A percentile compares a stretch with the other conserved stretches of the same genome.
Conservation (phyloP, 2,113 vertebrate genomes). For the Sus scrofa region T2T-Sscrofa CM000817.6:124985001-124985500, state of each 20-base stretch:
- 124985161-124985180: background rate
- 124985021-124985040: background rate
- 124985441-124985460: background rate
- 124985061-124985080: background rate
- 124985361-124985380: background rate
- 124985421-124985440: background rate
- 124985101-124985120: background rate
- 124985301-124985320: background rate
- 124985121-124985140: background rate
- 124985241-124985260: background rate
- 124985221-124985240: background rate
- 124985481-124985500: background rate
- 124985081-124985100: background rate
- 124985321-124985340: background rate
- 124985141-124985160: background rate
- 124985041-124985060: background rate
- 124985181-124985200: background rate
- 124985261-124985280: background rate
- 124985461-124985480: background rate
- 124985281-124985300: background rate
- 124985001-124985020: background rate
- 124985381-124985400: background rate
- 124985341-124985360: background rate
- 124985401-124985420: background rate
- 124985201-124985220: background rate